Evolutionary conservation across 2,888 invertebrate species (phyloP), one percentile per base, ranked within the genome.

Genomic region (Malachius bipustulatus): DNA sequence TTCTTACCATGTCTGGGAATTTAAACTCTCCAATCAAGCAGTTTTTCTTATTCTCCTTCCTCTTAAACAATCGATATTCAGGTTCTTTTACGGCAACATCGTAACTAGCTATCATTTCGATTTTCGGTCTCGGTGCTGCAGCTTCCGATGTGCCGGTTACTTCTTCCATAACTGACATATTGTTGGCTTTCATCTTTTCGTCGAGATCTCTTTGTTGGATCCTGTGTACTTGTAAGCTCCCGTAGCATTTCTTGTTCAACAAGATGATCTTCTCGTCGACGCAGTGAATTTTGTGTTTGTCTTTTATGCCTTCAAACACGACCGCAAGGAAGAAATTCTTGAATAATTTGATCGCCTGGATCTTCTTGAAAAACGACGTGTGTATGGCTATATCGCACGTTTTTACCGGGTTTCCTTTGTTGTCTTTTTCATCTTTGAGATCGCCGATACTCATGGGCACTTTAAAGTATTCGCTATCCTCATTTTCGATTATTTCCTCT

Each of bases 361-460:
- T 74, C 67, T 87, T 88, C 16, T 70, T 66, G 51, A 80, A 79
- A 52, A 89, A 91, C 2, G 65, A 63, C 2, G 82, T 72, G 60
- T 87, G 82, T 16, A 93, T 73, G 2, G 87, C 84, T 15, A 93
- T 75, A 60, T 93, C 91, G 55, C 82, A 85, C 0, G 76, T 84
- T 38, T 75, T 73, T 24, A 81, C 80, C 0, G 75, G 72, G 13
- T 70, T 66, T 16, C 83, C 82, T 42, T 59, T 59, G 58, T 85
- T 89, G 56, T 90, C 90, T 13, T 66, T 62, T 52, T 87, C 88
- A 4, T 70, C 69, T 47, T 81, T 77, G 3, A 82, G 75, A 53
- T 82, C 81, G 0, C 89, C 89, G 43, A 93, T 80, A 57, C 90
- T 90, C 84, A 93, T 84, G 0, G 91, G 91, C 29, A 93, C 77